Base-by-base conservation (phyloP, 2,113 vertebrate genomes). In the Rhadina sibilatrix region DNA sequence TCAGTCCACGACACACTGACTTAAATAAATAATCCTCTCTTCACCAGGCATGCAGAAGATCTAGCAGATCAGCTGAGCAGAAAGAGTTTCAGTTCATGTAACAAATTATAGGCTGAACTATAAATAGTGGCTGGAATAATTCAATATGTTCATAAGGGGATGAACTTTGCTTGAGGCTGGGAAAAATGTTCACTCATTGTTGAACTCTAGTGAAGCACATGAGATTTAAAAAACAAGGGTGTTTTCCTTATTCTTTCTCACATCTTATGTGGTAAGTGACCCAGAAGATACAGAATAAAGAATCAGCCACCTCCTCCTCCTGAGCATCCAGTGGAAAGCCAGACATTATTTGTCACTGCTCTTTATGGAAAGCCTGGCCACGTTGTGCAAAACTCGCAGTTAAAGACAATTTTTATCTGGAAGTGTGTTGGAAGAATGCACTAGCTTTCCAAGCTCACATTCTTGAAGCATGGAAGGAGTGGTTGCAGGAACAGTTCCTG, bases 161-260 rank as follows among this genome's bases (percentile, higher is more conserved):
- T 93, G 79, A 81, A 60, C 49, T 60, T 92, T 2, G 69, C 96
- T 90, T 50, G 71, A 92, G 96, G 96, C 88, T 83, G 94, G 95
- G 93, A 94, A 91, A 88, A 75, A 52, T 31, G 17, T n/a, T 83
- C 63, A 66, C 6, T 71, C 50, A 21, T 88, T 76, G 52, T 92
- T 52, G 21, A 77, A 33, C 68, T 71, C 52, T 11, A 27, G 54
- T 82, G 66, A 49, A 93, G 75, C 75, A 89, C 31, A 25, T 2
- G 30, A 80, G 63, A 15, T 70, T 77, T 77, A 5, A 33, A 74
- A 90, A 94, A 24, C 75, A 75, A 63, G 75, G 79, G 47, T 88
- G 60, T 80, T 90, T 74, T 70, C 61, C 11, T 35, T 83, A 23
- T 31, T 47, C 53, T 60, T 60, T 57, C 40, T 83, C 10, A 5